Evolutionary conservation across 2,888 invertebrate species (phyloP).

Genomic region (Drosophila meridionalis): DNA sequence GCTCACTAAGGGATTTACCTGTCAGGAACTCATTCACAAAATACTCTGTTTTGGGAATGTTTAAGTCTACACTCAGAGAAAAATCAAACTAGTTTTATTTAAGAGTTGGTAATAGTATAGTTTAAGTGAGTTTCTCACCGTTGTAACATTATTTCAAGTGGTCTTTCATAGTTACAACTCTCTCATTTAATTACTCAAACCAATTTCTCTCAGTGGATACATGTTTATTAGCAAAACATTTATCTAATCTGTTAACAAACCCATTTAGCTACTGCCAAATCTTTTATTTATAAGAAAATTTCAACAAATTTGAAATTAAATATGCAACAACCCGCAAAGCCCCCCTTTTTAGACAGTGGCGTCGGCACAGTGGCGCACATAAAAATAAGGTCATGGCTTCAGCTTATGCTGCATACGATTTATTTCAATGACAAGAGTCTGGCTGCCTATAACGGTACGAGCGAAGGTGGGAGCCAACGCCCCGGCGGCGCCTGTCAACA

Average conservation of each 20-base stretch:
- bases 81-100: not conserved
- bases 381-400: slow-evolving; percentile 62
- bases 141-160: not conserved
- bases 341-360: not conserved
- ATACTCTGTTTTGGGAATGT: not conserved
- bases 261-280: not conserved
- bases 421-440: slow-evolving; percentile 34
- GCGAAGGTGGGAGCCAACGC: slow-evolving; percentile 1
- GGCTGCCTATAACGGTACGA: slow-evolving; percentile 36
- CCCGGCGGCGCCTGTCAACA: slow-evolving; percentile 61
- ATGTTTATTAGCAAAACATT: not conserved
- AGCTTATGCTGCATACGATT: slow-evolving; percentile 33
- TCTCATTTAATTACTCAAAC: not conserved
- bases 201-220: not conserved
- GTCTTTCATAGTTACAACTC: not conserved
- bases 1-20: not conserved
- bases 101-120: not conserved
- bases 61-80: not conserved
- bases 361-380: slow-evolving; percentile 69
- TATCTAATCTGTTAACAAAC: not conserved
- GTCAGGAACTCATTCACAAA: not conserved
- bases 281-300: slow-evolving; percentile 7
- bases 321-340: not conserved
- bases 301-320: slow-evolving; percentile 7
- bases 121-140: not conserved